A percentile compares a stretch with the other conserved stretches of the same genome.
Evolutionary conservation across 2,113 vertebrate genomes (phyloP).

Genomic region (Cyanocitta stelleri): DNA sequence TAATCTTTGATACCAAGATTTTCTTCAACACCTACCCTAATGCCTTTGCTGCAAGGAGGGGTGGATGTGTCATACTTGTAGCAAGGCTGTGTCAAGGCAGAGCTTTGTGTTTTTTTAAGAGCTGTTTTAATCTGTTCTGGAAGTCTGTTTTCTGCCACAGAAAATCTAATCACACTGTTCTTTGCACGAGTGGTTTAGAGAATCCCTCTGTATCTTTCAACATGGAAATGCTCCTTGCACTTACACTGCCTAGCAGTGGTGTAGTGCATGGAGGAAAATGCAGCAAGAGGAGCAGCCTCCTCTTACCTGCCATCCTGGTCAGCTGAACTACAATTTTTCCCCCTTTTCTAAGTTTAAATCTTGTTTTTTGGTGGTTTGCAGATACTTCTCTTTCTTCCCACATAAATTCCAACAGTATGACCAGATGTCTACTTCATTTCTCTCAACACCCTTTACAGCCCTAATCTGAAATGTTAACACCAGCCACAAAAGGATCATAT

Average conservation of each 20-base stretch:
- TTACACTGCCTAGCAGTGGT: neutral
- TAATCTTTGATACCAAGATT: neutral
- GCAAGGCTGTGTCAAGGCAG: neutral
- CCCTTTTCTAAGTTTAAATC: neutral
- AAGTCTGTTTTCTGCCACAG: neutral
- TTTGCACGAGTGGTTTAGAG: neutral
- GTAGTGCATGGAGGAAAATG: neutral
- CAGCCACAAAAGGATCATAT: neutral
- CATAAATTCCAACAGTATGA: slow-evolving; percentile 51
- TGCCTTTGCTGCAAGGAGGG: neutral
- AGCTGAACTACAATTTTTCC: neutral
- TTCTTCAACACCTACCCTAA: neutral
- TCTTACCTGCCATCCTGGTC: neutral
- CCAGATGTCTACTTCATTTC: slow-evolving; percentile 26
- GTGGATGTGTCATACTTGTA: neutral
- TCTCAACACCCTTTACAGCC: neutral
- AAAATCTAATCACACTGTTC: neutral
- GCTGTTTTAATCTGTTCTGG: neutral
- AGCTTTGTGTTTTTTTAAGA: neutral
- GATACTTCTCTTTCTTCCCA: slow-evolving; percentile 17
- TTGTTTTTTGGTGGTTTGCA: slow-evolving; percentile 7
- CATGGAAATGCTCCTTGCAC: neutral
- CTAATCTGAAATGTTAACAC: neutral
- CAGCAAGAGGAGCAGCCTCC: neutral
- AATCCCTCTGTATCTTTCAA: neutral